phyloP scores from a whole-genome alignment of 2,888 invertebrate genomes.

The Poecilobothrus nobilitatus region DNA sequence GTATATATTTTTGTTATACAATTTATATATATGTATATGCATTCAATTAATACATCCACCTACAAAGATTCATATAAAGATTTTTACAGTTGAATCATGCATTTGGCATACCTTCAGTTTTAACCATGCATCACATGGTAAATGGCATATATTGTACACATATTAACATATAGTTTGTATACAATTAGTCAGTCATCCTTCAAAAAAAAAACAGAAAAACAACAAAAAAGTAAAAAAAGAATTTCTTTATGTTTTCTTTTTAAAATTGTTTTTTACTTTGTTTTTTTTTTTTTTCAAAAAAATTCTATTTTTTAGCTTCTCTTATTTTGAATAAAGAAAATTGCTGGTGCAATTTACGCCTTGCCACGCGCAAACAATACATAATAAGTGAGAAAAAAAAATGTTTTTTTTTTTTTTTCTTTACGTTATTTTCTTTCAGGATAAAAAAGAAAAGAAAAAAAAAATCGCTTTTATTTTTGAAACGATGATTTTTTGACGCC shows the following conservation, averaged over 20 bases:
- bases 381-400: slow-evolving; percentile 1
- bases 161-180: too few relatives aligned
- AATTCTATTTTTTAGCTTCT: neutral
- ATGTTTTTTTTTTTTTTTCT: neutral
- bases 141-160: too few relatives aligned
- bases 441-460: neutral
- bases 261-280: neutral
- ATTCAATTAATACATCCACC: too few relatives aligned
- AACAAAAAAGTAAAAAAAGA: too few relatives aligned
- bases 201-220: neutral
- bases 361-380: slow-evolving; percentile 1
- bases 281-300: neutral
- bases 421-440: too few relatives aligned
- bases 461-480: neutral
- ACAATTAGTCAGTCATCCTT: neutral
- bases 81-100: too few relatives aligned
- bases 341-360: neutral
- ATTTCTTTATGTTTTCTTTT: neutral
- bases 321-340: neutral
- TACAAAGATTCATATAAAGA: too few relatives aligned
- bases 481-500: neutral
- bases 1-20: too few relatives aligned
- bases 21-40: too few relatives aligned
- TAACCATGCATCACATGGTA: too few relatives aligned
- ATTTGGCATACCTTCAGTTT: too few relatives aligned